Conservation (phyloP, 2,113 vertebrate genomes). For the Lates calcarifer region DNA sequence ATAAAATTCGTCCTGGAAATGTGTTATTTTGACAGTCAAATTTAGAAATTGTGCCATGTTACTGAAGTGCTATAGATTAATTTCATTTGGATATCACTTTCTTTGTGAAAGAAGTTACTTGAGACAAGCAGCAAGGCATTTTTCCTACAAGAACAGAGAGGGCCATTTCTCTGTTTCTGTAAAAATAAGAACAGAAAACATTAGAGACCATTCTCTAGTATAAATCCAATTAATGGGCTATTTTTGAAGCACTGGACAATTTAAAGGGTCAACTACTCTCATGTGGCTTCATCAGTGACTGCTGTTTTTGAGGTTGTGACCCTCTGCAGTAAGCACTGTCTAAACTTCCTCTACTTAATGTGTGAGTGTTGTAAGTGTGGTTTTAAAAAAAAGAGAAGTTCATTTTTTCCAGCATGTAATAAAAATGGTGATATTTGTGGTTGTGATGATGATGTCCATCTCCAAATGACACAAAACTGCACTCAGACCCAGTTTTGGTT, state of each 20-base stretch:
- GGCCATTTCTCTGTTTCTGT: background rate
- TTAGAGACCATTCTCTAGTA: background rate
- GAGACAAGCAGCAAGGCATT: background rate
- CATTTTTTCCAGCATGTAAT: background rate
- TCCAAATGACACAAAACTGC: conserved; percentile 54
- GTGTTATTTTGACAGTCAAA: background rate
- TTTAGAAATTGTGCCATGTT: background rate
- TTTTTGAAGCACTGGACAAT: background rate
- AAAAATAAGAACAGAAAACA: background rate
- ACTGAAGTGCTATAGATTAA: background rate
- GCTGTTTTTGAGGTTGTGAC: conserved; percentile 16
- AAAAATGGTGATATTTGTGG: conserved; percentile 10
- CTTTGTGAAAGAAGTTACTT: too few species aligned
- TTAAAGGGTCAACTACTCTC: background rate
- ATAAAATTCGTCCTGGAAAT: background rate
- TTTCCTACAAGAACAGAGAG: background rate
- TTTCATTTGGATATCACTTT: too few species aligned
- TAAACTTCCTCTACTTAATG: background rate
- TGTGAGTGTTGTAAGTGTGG: background rate
- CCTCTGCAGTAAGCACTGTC: background rate
- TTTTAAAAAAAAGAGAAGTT: background rate
- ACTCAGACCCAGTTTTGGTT: conserved; percentile 61
- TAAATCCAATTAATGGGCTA: background rate
- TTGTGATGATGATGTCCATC: conserved; percentile 34
- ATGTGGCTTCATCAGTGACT: conserved; percentile 6